Conservation (phyloP, 2,888 invertebrate genomes). For the Clistopyga incitator region DNA sequence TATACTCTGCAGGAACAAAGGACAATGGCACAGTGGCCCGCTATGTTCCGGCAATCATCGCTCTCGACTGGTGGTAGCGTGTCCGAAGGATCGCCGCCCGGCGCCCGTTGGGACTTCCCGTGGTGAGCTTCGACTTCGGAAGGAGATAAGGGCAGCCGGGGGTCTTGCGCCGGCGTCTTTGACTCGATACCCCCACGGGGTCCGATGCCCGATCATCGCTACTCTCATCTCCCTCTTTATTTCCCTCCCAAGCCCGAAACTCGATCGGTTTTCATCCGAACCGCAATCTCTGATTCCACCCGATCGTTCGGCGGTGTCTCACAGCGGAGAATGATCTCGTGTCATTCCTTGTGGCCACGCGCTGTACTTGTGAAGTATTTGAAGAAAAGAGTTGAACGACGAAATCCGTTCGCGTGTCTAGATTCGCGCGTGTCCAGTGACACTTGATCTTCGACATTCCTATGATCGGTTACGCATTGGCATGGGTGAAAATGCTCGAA, state of each 20-base stretch:
- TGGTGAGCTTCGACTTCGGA: constrained; percentile 79
- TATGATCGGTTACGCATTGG: not conserved
- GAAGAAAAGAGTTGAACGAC: constrained; percentile 29
- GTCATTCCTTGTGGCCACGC: constrained; percentile 38
- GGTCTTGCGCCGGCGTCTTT: constrained; percentile 78
- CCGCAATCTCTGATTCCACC: constrained; percentile 68
- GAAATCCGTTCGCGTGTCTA: constrained; percentile 47
- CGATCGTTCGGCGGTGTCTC: constrained; percentile 53
- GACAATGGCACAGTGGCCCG: constrained; percentile 80
- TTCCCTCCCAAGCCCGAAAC: constrained; percentile 55
- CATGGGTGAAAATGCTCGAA: no score
- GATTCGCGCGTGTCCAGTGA: no score
- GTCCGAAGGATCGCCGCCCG: constrained; percentile 65
- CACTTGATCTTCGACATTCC: constrained; percentile 24
- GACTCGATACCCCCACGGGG: constrained; percentile 72
- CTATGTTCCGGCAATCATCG: constrained; percentile 72
- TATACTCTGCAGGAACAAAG: constrained; percentile 72
- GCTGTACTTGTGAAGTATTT: constrained; percentile 23
- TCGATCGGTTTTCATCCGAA: constrained; percentile 74
- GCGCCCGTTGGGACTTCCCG: constrained; percentile 78
- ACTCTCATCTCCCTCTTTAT: constrained; percentile 51
- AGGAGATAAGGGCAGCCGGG: constrained; percentile 77
- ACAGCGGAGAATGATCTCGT: constrained; percentile 52
- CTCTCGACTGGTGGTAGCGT: constrained; percentile 62
- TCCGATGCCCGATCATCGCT: constrained; percentile 59